phyloP scores from a whole-genome alignment of 2,888 invertebrate species.

The Cryptocephalus moraei region DNA sequence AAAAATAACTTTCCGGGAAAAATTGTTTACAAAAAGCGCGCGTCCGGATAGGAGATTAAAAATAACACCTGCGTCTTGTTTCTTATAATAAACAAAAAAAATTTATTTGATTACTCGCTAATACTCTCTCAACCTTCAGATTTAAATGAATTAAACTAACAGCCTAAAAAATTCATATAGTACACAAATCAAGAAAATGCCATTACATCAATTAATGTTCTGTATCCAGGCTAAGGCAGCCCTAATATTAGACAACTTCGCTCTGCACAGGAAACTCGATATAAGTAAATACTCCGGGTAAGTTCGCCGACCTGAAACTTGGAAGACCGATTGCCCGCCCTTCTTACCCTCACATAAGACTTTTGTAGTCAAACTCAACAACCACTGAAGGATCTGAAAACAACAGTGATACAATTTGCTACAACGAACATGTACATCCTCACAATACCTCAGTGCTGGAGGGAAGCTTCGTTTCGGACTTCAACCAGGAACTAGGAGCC shows the following conservation, averaged over 20 bases:
- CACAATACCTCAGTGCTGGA: slow-evolving; percentile 49
- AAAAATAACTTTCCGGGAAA: too few species aligned
- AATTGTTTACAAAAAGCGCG: too few species aligned
- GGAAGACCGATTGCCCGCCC: slow-evolving; percentile 1
- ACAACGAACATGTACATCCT: not conserved
- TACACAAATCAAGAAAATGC: too few species aligned
- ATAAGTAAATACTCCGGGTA: slow-evolving; percentile 64
- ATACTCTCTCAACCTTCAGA: too few species aligned
- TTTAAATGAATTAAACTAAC: too few species aligned
- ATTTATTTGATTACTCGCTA: too few species aligned
- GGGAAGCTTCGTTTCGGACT: slow-evolving; percentile 42
- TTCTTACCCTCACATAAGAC: slow-evolving; percentile 52
- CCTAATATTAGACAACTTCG: slow-evolving; percentile 49
- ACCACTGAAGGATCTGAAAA: slow-evolving; percentile 60
- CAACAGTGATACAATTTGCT: slow-evolving; percentile 5
- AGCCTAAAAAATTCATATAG: too few species aligned
- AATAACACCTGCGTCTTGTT: too few species aligned
- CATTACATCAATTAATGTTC: slow-evolving; percentile 22
- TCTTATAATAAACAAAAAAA: too few species aligned
- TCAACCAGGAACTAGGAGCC: slow-evolving; percentile 63
- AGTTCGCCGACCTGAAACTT: slow-evolving; percentile 44
- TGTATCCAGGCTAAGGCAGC: slow-evolving; percentile 58
- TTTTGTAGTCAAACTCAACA: slow-evolving; percentile 63
- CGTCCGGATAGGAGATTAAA: too few species aligned
- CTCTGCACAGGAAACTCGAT: slow-evolving; percentile 56